phyloP scores from a whole-genome alignment of 2,797 vertebrate genomes.

The Uromys caudimaculatus region DNA sequence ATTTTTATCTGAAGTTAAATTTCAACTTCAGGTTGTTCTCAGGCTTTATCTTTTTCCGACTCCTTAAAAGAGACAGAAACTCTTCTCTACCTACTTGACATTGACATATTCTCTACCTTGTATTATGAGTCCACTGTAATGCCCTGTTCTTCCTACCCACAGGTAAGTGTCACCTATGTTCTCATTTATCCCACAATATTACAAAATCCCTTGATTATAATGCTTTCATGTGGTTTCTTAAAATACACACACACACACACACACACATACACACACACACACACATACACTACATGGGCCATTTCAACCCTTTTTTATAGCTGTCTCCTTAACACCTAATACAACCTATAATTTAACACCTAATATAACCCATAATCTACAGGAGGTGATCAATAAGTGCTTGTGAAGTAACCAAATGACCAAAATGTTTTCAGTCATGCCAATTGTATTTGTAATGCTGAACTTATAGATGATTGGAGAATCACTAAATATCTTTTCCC shows the following conservation, averaged over 20 bases:
- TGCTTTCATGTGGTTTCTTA: background rate
- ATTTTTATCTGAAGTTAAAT: constrained; percentile 18
- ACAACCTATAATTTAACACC: background rate
- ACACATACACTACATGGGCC: background rate
- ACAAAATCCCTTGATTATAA: background rate
- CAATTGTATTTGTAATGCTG: background rate
- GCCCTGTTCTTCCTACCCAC: background rate
- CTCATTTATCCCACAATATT: background rate
- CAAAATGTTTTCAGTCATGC: background rate
- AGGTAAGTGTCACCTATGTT: background rate
- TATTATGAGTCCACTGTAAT: background rate
- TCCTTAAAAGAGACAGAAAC: background rate
- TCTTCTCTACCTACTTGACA: background rate
- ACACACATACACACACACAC: background rate
- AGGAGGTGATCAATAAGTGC: background rate
- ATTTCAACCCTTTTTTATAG: background rate
- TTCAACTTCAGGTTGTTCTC: background rate
- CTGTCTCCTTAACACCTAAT: background rate
- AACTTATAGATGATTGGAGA: background rate
- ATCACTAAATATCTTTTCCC: background rate
- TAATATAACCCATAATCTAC: background rate
- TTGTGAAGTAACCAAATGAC: background rate
- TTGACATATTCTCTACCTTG: background rate
- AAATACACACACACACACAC: background rate
- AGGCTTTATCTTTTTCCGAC: background rate